Evolutionary conservation across 2,888 invertebrate species (phyloP).

Genomic region (Synanthedon formicaeformis): DNA sequence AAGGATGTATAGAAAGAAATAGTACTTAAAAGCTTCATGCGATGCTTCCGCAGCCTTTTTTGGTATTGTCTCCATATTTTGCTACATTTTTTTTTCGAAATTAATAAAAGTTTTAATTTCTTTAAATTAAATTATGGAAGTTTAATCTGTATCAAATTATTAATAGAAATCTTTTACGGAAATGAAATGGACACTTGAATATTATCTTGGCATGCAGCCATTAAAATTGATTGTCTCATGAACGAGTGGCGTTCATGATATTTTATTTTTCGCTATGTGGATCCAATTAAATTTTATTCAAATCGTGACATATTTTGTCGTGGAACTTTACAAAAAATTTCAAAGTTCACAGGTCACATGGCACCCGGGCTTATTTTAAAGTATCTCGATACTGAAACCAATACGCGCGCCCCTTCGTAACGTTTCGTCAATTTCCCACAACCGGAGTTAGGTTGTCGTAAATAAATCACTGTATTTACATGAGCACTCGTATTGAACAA

Average conservation of each 20-base stretch:
- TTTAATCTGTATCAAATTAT: too few relatives aligned
- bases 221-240: background rate
- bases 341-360: background rate
- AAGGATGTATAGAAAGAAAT: too few relatives aligned
- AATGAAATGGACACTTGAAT: too few relatives aligned
- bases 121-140: too few relatives aligned
- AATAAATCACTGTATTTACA: slow-evolving; percentile 61
- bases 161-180: too few relatives aligned
- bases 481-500: slow-evolving; percentile 21
- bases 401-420: slow-evolving; percentile 42
- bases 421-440: slow-evolving; percentile 66
- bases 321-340: background rate
- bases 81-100: too few relatives aligned
- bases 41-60: too few relatives aligned
- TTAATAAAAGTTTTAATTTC: too few relatives aligned
- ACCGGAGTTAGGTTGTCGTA: slow-evolving; percentile 52
- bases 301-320: background rate
- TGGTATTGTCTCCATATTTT: too few relatives aligned
- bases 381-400: slow-evolving; percentile 23
- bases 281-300: background rate
- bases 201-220: background rate
- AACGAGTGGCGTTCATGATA: background rate
- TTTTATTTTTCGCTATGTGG: background rate
- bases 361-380: slow-evolving; percentile 14
- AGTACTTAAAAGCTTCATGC: too few relatives aligned